A percentile compares a stretch with the other conserved stretches of the same genome.
These are phyloP conservation scores for Allygus modestus DNA, from an alignment of 2,888 invertebrate genomes.

Conservation along the genomic window DNA sequence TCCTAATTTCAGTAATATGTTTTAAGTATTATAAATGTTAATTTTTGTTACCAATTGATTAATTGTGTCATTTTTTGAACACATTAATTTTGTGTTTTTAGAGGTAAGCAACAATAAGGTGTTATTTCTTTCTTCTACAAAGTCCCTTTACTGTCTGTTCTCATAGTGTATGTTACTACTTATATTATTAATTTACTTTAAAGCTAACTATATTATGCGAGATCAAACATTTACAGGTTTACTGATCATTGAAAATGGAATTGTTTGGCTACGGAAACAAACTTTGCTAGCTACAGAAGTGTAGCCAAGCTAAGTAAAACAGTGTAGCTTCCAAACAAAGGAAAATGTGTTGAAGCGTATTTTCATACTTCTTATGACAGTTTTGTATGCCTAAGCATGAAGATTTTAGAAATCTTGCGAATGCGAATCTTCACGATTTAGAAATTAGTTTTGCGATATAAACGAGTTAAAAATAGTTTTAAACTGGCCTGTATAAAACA, in stretches of 20 bases:
- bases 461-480: not conserved
- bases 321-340: slow-evolving; percentile 12
- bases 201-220: not conserved
- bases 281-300: slow-evolving; percentile 49
- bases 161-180: not conserved
- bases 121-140: not conserved
- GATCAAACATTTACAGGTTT: too few relatives aligned
- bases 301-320: slow-evolving; percentile 50
- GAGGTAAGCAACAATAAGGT: not conserved
- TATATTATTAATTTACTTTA: not conserved
- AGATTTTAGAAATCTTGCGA: not conserved
- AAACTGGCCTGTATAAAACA: not conserved
- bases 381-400: not conserved
- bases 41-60: slow-evolving; percentile 1
- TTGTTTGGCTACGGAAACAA: slow-evolving; percentile 25
- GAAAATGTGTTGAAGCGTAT: not conserved
- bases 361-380: too few relatives aligned
- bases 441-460: not conserved
- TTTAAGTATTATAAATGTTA: not conserved
- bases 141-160: not conserved
- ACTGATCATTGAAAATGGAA: not conserved
- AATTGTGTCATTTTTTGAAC: not conserved
- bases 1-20: not conserved
- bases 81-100: not conserved
- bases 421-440: not conserved